These are phyloP conservation scores for Anthopleura sola DNA, from an alignment of 64 coral and sea anemone genomes.

Conservation along the genomic window DNA sequence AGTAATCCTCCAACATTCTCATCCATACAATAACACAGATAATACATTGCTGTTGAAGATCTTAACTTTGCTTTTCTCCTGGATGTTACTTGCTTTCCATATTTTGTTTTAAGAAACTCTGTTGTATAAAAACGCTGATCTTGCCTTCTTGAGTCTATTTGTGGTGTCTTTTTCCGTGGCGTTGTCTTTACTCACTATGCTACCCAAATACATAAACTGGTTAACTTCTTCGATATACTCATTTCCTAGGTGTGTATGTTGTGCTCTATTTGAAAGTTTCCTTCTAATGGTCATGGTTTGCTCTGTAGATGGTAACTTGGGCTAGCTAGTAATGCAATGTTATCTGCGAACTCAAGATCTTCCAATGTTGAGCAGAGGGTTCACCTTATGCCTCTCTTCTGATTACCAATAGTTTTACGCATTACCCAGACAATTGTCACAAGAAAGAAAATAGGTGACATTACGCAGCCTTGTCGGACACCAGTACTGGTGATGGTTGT, in stretches of 20 bases:
- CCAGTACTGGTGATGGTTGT: constrained; percentile 1
- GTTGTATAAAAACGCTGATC: constrained; percentile 15
- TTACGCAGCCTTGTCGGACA: constrained; percentile 14
- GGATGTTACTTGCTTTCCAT: constrained; percentile 20
- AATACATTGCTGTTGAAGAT: constrained; percentile 24
- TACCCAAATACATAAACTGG: constrained; percentile 25
- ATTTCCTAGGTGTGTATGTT: neutral
- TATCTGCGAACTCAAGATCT: neutral
- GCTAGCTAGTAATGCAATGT: neutral
- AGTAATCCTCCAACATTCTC: constrained; percentile 19
- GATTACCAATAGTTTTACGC: neutral
- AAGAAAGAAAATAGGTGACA: neutral
- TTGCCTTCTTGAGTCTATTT: constrained; percentile 21
- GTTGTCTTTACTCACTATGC: constrained; percentile 35
- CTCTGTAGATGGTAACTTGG: neutral
- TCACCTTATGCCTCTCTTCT: constrained; percentile 21
- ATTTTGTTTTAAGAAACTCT: constrained; percentile 1
- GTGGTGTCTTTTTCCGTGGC: constrained; percentile 33
- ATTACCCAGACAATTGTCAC: constrained; percentile 20
- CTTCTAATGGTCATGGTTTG: neutral
- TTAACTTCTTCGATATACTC: constrained; percentile 8
- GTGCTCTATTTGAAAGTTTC: neutral
- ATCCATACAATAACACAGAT: constrained; percentile 28
- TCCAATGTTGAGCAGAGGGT: neutral
- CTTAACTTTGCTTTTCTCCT: neutral